These are phyloP conservation scores for Zosterops borbonicus DNA, from an alignment of 2,113 vertebrate genomes.

Conservation along the genomic window DNA sequence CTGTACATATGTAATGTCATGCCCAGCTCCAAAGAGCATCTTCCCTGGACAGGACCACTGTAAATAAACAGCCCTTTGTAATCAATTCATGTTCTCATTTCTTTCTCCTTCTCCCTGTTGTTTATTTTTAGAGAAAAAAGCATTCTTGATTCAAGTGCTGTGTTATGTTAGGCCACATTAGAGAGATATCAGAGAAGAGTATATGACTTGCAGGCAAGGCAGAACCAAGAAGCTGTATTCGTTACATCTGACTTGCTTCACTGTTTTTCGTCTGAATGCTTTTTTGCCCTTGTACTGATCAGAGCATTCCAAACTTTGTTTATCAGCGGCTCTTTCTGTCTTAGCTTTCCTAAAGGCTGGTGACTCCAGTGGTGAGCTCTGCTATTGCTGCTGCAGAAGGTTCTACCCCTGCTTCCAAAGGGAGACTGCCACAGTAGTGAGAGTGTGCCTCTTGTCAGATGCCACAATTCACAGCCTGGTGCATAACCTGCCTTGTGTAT, in stretches of 20 bases:
- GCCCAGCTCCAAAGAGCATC: not conserved
- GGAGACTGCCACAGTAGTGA: not conserved
- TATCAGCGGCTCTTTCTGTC: not conserved
- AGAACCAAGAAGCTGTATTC: not conserved
- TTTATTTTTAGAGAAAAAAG: not conserved
- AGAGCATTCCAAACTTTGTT: not conserved
- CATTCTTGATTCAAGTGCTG: not conserved
- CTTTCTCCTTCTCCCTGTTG: not conserved
- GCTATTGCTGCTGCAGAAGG: not conserved
- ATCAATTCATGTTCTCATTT: not conserved
- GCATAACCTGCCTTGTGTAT: not conserved
- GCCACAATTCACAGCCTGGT: not conserved
- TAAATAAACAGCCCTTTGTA: not conserved
- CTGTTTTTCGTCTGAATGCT: not conserved
- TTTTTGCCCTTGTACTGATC: not conserved
- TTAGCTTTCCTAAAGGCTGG: not conserved
- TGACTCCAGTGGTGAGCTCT: not conserved
- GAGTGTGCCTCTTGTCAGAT: not conserved
- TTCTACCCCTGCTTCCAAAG: not conserved
- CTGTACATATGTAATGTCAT: not conserved
- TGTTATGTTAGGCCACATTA: not conserved
- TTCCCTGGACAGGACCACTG: not conserved
- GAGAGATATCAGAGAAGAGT: not conserved
- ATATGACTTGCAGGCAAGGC: not conserved
- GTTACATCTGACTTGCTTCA: not conserved